Evolutionary conservation across 2,797 vertebrate genomes (phyloP).

Genomic region (Simalia tracyae): DNA sequence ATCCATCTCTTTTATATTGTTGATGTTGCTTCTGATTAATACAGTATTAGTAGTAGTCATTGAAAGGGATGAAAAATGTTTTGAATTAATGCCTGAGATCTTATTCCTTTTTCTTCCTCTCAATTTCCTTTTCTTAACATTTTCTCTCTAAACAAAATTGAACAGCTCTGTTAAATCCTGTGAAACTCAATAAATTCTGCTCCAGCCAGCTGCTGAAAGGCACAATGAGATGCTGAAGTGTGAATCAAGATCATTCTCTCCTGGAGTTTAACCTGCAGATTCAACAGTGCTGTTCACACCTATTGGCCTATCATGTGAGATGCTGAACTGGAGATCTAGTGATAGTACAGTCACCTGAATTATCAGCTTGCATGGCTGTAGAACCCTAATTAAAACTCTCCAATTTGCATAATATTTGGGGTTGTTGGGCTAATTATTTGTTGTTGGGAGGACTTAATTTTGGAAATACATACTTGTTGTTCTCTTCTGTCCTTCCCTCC

Average conservation of each 20-base stretch:
- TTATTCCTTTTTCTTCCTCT: not conserved
- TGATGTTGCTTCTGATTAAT: not conserved
- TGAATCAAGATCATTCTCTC: not conserved
- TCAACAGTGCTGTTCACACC: constrained; percentile 41
- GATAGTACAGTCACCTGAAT: constrained; percentile 23
- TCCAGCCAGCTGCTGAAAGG: constrained; percentile 47
- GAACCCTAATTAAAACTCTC: constrained; percentile 34
- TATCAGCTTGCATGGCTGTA: constrained; percentile 32
- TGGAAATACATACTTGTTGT: not conserved
- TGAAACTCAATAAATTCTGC: constrained; percentile 35
- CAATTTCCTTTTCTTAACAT: not conserved
- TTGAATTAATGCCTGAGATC: not conserved
- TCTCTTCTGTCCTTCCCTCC: not conserved
- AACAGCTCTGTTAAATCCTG: not conserved
- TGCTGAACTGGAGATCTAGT: constrained; percentile 40
- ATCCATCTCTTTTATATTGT: not conserved
- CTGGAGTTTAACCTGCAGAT: constrained; percentile 20
- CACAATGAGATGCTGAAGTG: constrained; percentile 41
- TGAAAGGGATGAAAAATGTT: not conserved
- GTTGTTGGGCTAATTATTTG: not conserved
- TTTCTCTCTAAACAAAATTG: not conserved
- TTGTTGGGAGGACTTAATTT: constrained; percentile 2
- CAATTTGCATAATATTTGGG: constrained; percentile 16
- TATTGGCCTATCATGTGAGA: constrained; percentile 44
- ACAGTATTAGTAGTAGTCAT: not conserved